Evolutionary conservation across 2,113 vertebrate genomes (phyloP).

Genomic region (Megalops atlanticus): DNA sequence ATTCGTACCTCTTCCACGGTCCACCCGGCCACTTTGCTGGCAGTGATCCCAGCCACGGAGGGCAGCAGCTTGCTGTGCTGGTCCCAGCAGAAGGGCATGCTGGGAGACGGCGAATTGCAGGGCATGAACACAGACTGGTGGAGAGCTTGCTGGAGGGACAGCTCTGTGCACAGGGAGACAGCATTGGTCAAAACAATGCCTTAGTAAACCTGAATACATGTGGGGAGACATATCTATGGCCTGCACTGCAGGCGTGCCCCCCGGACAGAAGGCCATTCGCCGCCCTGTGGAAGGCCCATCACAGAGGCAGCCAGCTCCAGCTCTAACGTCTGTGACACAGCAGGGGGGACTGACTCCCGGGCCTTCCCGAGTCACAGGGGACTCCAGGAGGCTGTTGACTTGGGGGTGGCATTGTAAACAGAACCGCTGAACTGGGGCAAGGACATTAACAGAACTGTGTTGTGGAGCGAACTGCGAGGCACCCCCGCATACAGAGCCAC

Average conservation of each 20-base stretch:
- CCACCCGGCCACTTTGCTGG: slow-evolving; percentile 84
- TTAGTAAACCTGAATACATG: background rate
- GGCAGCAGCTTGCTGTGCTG: slow-evolving; percentile 87
- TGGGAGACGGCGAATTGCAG: slow-evolving; percentile 73
- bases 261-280: background rate
- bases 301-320: no score
- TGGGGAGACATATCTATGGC: background rate
- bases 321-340: no score
- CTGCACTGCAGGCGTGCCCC: background rate
- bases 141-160: slow-evolving; percentile 65
- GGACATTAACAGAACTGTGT: background rate
- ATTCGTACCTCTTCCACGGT: slow-evolving; percentile 77
- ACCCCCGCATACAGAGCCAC: background rate
- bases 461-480: background rate
- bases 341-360: no score
- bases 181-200: background rate
- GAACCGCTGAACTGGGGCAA: no score
- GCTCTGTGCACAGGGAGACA: slow-evolving; percentile 47
- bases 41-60: slow-evolving; percentile 81
- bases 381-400: background rate
- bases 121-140: slow-evolving; percentile 77
- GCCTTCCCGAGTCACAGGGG: background rate
- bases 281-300: no score
- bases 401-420: no score
- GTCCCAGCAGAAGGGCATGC: slow-evolving; percentile 80